These are phyloP conservation scores for Plodia interpunctella DNA, from an alignment of 1,140 invertebrate species.

Conservation along the genomic window DNA sequence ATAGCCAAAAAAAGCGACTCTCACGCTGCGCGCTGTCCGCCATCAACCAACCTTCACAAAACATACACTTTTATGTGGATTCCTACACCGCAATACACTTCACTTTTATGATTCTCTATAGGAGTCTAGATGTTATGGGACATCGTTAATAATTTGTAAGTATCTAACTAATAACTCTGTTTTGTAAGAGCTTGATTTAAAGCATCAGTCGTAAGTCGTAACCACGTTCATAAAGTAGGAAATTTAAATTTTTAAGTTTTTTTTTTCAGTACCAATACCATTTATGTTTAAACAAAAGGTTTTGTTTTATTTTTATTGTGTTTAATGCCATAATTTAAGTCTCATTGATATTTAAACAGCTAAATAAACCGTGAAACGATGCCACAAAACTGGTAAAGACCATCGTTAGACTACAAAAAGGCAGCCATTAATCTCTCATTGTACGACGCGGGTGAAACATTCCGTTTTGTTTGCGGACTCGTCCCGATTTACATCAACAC, in stretches of 20 bases:
- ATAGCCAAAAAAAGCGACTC: constrained; percentile 58
- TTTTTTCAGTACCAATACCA: constrained; percentile 7
- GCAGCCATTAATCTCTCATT: constrained; percentile 71
- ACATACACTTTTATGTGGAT: constrained; percentile 55
- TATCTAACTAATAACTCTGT: constrained; percentile 41
- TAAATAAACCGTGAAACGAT: constrained; percentile 70
- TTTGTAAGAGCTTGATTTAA: constrained; percentile 26
- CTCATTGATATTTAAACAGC: constrained; percentile 58
- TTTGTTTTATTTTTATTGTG: constrained; percentile 40
- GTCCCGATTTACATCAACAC: constrained; percentile 54
- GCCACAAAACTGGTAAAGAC: constrained; percentile 67
- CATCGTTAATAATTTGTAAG: constrained; percentile 60
- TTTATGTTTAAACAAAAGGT: constrained; percentile 24
- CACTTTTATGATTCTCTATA: constrained; percentile 58
- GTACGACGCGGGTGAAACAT: constrained; percentile 55
- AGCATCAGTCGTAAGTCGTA: not conserved
- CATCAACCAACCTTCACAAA: constrained; percentile 17
- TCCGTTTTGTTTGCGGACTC: constrained; percentile 64
- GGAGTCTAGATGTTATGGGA: constrained; percentile 48
- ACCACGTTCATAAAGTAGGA: not conserved
- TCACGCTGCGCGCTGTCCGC: constrained; percentile 27
- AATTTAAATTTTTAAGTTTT: not conserved
- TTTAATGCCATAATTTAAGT: constrained; percentile 56
- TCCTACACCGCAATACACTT: constrained; percentile 58
- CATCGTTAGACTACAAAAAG: constrained; percentile 67